phyloP scores from a whole-genome alignment of 2,888 invertebrate species.

The Drosophila mettleri region DNA sequence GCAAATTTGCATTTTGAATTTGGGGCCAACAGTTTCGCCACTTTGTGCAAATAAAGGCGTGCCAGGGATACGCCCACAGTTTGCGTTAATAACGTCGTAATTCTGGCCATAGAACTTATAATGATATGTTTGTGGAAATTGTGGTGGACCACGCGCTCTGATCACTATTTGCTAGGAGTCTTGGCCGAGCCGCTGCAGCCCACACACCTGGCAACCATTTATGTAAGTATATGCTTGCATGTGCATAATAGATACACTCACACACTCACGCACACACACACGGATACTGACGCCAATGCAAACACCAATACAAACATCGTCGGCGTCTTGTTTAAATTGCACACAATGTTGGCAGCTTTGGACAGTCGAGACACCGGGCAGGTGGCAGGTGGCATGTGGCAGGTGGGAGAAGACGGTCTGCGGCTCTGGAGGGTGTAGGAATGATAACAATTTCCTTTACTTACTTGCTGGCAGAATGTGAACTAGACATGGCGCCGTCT shows the following conservation, averaged over 20 bases:
- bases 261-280: slow-evolving; percentile 36
- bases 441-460: slow-evolving; percentile 72
- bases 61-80: slow-evolving; percentile 39
- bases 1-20: slow-evolving; percentile 50
- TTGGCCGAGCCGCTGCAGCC: slow-evolving; percentile 22
- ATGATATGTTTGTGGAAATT: slow-evolving; percentile 16
- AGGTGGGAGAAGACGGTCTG: background rate
- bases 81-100: slow-evolving; percentile 61
- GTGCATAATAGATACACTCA: slow-evolving; percentile 61
- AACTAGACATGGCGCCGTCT: slow-evolving; percentile 92
- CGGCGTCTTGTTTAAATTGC: slow-evolving; percentile 61
- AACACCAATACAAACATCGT: slow-evolving; percentile 23
- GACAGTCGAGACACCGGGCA: too few species aligned
- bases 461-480: slow-evolving; percentile 93
- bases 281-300: slow-evolving; percentile 23
- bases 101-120: slow-evolving; percentile 31
- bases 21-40: slow-evolving; percentile 34
- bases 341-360: slow-evolving; percentile 59
- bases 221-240: slow-evolving; percentile 77
- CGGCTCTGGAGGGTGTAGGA: background rate
- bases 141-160: slow-evolving; percentile 31
- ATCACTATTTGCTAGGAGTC: slow-evolving; percentile 58
- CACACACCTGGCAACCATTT: slow-evolving; percentile 59
- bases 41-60: slow-evolving; percentile 55
- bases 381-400: too few species aligned